These are phyloP conservation scores for Pseudachorutes palmiensis DNA, from an alignment of 1,140 invertebrate species.

Conservation along the genomic window DNA sequence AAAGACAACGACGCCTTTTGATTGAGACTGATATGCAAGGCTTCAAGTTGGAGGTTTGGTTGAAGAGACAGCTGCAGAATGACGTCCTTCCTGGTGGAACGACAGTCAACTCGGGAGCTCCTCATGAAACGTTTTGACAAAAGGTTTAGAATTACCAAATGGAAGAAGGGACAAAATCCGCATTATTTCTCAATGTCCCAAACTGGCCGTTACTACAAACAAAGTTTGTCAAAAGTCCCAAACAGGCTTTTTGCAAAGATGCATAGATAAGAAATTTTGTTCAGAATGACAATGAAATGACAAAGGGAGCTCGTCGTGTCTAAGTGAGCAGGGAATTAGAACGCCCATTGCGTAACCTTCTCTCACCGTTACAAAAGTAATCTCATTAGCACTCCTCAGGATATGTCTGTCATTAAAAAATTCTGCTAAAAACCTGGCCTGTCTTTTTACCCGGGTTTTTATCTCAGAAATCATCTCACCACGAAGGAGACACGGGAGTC, in stretches of 20 bases:
- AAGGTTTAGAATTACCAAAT: neutral
- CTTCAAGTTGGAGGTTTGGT: neutral
- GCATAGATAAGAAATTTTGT: too few species aligned
- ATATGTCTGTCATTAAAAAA: neutral
- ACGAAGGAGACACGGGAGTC: neutral
- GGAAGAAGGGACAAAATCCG: too few species aligned
- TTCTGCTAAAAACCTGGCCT: neutral
- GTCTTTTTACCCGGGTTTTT: neutral
- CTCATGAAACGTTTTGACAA: neutral
- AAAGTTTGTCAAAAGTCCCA: neutral
- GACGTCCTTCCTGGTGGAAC: neutral
- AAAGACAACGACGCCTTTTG: neutral
- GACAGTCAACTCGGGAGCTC: neutral
- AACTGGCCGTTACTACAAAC: neutral
- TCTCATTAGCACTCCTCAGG: constrained; percentile 34
- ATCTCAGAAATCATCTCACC: neutral
- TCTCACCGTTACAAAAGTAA: constrained; percentile 20
- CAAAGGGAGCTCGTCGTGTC: neutral
- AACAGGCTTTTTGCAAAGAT: too few species aligned
- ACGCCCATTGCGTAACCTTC: neutral
- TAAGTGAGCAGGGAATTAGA: neutral
- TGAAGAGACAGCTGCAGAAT: neutral
- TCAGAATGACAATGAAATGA: neutral
- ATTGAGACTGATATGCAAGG: neutral
- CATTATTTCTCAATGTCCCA: too few species aligned